Base-by-base conservation (phyloP, 2,113 vertebrate genomes). In the Sorex araneus region DNA sequence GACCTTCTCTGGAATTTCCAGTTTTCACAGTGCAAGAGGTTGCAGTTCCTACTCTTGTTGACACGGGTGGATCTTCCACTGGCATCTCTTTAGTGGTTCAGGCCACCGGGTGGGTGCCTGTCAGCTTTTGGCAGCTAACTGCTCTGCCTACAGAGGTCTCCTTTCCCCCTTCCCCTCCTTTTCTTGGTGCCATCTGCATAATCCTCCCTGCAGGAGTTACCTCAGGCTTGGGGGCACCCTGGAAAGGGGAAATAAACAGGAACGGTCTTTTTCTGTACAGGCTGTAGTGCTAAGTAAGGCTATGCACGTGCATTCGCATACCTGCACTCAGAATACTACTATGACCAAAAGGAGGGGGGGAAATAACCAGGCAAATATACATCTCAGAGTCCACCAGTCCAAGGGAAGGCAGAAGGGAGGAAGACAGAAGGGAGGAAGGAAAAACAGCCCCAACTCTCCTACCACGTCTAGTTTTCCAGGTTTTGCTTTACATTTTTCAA, bases 81-180 rank as follows among this genome's bases (percentile, higher is more conserved):
- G 63, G 8, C 64, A 66, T 66, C 28, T 66, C 47, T 50, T 50
- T 50, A 50, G 47, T 50, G 13, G 5, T 50, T 50, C 27, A 11
- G 64, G 64, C 2, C 10, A 28, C 21, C 21, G 89, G 89, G 60
- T 7, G 7, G 94, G 67, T 94, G 74, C 71, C 36, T 74, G 75
- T 57, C 95, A 95, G 30, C 81, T 3, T 92, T 96, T 97, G 92
- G 79, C 78, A 87, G 83, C 95, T 92, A 78, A 94, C 93, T 16
- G 36, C 8, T 87, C 92, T 97, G 88, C 95, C 96, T 79, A 87
- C 13, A 83, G 88, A 40, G n/a, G 66, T n/a, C 81, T 87, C 28
- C 40, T 90, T 93, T 40, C 70, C 84, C 47, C 0, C 94, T 86
- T 18, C 66, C 10, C 43, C 88, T 95, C 18, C 0, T 86, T 86